Evolutionary conservation across 2,797 vertebrate species (phyloP).

Genomic region (Phrynocephalus vlangalii): DNA sequence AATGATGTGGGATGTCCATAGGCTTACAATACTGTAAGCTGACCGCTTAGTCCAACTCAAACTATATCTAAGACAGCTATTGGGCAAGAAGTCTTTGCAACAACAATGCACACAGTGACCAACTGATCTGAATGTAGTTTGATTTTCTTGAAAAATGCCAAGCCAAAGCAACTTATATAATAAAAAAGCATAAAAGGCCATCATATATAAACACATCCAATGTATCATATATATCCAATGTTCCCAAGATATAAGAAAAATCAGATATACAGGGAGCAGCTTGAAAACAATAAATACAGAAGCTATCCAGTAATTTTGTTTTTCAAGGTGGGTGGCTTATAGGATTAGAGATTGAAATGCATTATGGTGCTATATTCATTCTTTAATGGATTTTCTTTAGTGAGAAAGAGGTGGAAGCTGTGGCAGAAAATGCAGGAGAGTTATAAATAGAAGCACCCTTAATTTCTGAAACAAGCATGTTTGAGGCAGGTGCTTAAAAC

Average conservation of each 20-base stretch:
- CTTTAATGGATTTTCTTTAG: neutral
- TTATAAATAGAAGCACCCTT: neutral
- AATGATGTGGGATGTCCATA: neutral
- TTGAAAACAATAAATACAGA: no score
- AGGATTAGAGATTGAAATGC: no score
- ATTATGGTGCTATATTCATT: no score
- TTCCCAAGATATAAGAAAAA: neutral
- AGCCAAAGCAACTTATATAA: neutral
- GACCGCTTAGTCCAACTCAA: neutral
- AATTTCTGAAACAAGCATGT: neutral
- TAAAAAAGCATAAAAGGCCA: neutral
- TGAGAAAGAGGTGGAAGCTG: neutral
- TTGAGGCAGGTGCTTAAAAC: neutral
- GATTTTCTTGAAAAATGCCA: neutral
- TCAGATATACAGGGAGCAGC: no score
- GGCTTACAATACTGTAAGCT: neutral
- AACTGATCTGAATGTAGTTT: neutral
- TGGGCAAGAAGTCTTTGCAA: neutral
- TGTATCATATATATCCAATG: neutral
- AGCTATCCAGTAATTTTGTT: no score
- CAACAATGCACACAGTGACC: neutral
- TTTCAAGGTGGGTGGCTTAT: no score
- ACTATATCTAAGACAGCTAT: neutral
- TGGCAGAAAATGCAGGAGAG: neutral
- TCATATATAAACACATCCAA: neutral